Percentiles rank a stretch among this genome's conserved stretches.
Evolutionary conservation across 2,888 invertebrate species (phyloP).

Genomic region (Enchytraeus crypticus): DNA sequence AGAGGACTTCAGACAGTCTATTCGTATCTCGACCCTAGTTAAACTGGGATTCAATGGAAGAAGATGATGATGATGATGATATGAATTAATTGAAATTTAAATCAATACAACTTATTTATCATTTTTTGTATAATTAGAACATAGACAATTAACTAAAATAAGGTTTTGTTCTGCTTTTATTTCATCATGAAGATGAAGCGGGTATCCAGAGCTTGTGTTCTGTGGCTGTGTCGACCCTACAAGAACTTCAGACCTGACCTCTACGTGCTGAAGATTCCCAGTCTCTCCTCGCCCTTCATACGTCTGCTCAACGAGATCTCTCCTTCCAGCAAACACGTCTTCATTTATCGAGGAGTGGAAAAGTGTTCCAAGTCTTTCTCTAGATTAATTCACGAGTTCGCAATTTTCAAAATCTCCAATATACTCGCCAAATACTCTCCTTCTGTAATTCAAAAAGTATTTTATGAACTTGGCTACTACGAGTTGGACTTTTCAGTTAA

Average conservation of each 20-base stretch:
- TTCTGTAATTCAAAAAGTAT: not conserved
- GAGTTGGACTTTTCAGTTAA: not conserved
- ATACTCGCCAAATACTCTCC: not conserved
- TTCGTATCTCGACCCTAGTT: too few relatives aligned
- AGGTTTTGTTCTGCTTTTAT: too few relatives aligned
- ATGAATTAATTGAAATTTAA: too few relatives aligned
- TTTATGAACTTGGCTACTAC: not conserved
- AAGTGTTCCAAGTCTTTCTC: constrained; percentile 14
- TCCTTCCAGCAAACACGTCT: constrained; percentile 8
- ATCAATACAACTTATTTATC: too few relatives aligned
- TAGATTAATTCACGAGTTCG: constrained; percentile 3
- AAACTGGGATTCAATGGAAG: too few relatives aligned
- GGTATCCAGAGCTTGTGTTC: not conserved
- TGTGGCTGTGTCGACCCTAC: constrained; percentile 14
- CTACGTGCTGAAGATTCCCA: constrained; percentile 11
- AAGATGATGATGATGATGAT: too few relatives aligned
- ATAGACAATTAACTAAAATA: too few relatives aligned
- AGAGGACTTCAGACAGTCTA: too few relatives aligned
- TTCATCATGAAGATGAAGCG: too few relatives aligned
- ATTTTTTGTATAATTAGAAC: too few relatives aligned
- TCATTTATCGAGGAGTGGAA: constrained; percentile 15
- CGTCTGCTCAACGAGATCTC: constrained; percentile 9
- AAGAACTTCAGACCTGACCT: not conserved
- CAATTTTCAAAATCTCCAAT: not conserved
- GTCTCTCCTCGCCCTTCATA: constrained; percentile 2